These are phyloP conservation scores for Drosophila lutescens DNA, from an alignment of 2,888 invertebrate species.

Conservation along the genomic window DNA sequence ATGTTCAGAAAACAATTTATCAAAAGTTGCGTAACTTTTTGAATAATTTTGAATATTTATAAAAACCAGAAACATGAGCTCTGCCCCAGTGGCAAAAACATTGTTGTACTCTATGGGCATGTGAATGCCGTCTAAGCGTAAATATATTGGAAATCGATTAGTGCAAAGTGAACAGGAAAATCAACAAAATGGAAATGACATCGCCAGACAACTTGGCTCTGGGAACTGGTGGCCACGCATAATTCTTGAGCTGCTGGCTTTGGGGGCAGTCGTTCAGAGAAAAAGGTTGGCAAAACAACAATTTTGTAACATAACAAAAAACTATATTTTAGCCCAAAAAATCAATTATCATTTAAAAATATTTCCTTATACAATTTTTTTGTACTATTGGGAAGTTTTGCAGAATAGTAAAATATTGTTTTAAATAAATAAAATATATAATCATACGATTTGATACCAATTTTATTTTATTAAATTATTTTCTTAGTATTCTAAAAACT, in stretches of 20 bases:
- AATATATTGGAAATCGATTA: conserved; percentile 68
- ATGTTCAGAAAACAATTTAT: conserved; percentile 14
- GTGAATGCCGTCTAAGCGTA: conserved; percentile 39
- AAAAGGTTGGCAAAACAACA: too few relatives aligned
- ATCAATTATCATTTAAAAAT: too few relatives aligned
- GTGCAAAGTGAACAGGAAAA: conserved; percentile 44
- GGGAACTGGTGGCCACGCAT: conserved; percentile 29
- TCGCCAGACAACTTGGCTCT: conserved; percentile 13
- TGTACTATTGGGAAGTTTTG: too few relatives aligned
- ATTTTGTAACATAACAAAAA: too few relatives aligned
- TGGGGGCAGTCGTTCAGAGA: conserved; percentile 27
- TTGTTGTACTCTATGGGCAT: conserved; percentile 16
- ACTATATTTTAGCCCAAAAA: too few relatives aligned
- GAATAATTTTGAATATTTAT: conserved; percentile 23
- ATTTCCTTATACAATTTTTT: too few relatives aligned
- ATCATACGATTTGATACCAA: too few relatives aligned
- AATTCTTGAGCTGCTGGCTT: conserved; percentile 48
- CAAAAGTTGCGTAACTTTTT: conserved; percentile 17
- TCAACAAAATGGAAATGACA: conserved; percentile 42
- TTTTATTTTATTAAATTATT: too few relatives aligned
- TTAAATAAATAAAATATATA: too few relatives aligned
- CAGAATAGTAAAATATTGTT: too few relatives aligned
- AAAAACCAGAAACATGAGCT: conserved; percentile 10
- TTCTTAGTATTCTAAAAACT: too few relatives aligned
- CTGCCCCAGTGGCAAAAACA: conserved; percentile 23